A percentile compares a stretch with the other conserved stretches of the same genome.
Conservation (phyloP, 2,797 vertebrate species). For the Buceros bicornis region DNA sequence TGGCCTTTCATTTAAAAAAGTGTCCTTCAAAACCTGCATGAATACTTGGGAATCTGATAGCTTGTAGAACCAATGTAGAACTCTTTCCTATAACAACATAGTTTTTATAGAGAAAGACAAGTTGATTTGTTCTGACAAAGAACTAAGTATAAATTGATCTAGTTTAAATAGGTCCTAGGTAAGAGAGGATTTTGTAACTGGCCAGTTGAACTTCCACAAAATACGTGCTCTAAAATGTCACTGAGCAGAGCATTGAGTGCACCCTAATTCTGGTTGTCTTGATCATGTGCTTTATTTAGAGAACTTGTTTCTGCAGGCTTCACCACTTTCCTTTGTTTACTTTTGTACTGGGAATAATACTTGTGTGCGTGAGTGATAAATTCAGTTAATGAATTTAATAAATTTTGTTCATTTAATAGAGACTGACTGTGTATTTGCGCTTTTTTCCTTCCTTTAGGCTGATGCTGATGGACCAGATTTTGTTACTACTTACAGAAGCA, state of each 20-base stretch:
- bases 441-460: conserved; percentile 80
- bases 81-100: neutral
- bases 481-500: conserved; percentile 84
- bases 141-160: neutral
- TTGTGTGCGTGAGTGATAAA: neutral
- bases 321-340: neutral
- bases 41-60: neutral
- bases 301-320: neutral
- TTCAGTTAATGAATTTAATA: neutral
- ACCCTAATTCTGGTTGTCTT: neutral
- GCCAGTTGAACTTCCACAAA: neutral
- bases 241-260: neutral
- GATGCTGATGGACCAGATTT: conserved; percentile 89
- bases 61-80: neutral
- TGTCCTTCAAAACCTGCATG: neutral
- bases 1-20: neutral
- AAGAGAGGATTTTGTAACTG: neutral
- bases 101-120: neutral
- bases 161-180: neutral
- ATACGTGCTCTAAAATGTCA: neutral
- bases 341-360: neutral
- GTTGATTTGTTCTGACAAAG: neutral
- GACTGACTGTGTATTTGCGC: neutral
- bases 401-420: neutral
- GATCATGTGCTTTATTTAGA: neutral